A percentile compares a stretch with the other conserved stretches of the same genome.
phyloP scores from a whole-genome alignment of 2,113 vertebrate species.

The Mormyrus lacerda region DNA sequence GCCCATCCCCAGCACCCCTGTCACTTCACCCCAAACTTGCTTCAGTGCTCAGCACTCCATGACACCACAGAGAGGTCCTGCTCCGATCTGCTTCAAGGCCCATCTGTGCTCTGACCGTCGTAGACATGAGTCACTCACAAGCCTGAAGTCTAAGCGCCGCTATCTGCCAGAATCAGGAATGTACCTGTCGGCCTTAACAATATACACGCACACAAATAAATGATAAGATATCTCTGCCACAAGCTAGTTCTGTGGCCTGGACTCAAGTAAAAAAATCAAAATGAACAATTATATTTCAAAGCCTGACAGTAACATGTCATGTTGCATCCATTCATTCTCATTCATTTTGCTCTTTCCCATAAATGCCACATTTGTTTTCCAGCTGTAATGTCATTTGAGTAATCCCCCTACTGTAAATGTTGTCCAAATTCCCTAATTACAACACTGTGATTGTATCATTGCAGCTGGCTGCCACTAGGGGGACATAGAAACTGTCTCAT shows the following conservation, averaged over 20 bases:
- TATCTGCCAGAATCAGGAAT: neutral
- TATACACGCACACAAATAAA: neutral
- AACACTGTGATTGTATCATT: neutral
- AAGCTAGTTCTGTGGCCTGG: neutral
- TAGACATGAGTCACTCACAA: neutral
- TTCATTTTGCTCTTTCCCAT: neutral
- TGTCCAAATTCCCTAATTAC: neutral
- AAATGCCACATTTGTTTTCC: slow-evolving; percentile 1
- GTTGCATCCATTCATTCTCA: neutral
- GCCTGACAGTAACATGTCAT: neutral
- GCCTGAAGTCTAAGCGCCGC: neutral
- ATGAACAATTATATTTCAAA: neutral
- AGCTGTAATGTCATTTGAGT: neutral
- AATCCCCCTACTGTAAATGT: slow-evolving; percentile 10
- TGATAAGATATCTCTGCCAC: neutral
- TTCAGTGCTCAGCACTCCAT: neutral
- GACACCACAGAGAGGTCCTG: neutral
- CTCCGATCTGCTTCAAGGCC: neutral
- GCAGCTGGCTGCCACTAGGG: neutral
- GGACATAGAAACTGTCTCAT: neutral
- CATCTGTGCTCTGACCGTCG: neutral
- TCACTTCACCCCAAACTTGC: too few species aligned
- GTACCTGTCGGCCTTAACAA: neutral
- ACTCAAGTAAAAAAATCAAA: neutral
- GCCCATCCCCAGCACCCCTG: neutral